Evolutionary conservation across 2,113 vertebrate species (phyloP), one percentile per base, ranked within the genome.

Genomic region (Herpetotheres cachinnans): DNA sequence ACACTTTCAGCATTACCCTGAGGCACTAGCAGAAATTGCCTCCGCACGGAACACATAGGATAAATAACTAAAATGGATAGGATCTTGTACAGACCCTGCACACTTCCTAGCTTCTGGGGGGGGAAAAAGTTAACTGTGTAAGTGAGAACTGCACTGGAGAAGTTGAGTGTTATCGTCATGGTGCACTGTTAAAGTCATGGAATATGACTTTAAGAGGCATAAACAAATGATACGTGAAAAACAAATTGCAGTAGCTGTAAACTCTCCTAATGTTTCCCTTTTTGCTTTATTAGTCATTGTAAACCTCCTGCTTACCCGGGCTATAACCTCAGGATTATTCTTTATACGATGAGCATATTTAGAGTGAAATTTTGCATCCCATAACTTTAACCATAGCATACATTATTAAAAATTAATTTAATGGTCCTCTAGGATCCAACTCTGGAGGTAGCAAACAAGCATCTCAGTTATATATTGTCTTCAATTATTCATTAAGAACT

Each of bases 381-480:
- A 18, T 94, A 71, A 86, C 73, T 95, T 97, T 76, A 94, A 85
- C 86, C 46, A n/a, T 89, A 82, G 71, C 84, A 49, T 93, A 71
- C 1, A 5, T 89, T 93, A 97, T 97, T 97, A 95, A 97, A 96
- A 97, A 94, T 95, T 92, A 95, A 96, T 97, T 77, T 91, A 96
- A 65, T 91, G 74, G 78, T 91, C 96, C 91, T 95, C 47, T 40
- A 95, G 96, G 94, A 96, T 73, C 82, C 67, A 58, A 2, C 86
- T 96, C 86, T 90, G 83, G 86, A 85, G 73, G 89, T 52, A 81
- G 95, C 78, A 93, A 96, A 94, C 84, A 82, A 95, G 74, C 27
- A 0, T 91, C 78, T 83, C 9, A 0, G 34, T 94, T 95, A 91
- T 95, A 73, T 86, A 83, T 88, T 63, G 55, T 74, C 82, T 94